A percentile compares a stretch with the other conserved stretches of the same genome.
These are phyloP conservation scores for Dascyllus trimaculatus DNA, from an alignment of 2,113 vertebrate genomes.

Conservation along the genomic window DNA sequence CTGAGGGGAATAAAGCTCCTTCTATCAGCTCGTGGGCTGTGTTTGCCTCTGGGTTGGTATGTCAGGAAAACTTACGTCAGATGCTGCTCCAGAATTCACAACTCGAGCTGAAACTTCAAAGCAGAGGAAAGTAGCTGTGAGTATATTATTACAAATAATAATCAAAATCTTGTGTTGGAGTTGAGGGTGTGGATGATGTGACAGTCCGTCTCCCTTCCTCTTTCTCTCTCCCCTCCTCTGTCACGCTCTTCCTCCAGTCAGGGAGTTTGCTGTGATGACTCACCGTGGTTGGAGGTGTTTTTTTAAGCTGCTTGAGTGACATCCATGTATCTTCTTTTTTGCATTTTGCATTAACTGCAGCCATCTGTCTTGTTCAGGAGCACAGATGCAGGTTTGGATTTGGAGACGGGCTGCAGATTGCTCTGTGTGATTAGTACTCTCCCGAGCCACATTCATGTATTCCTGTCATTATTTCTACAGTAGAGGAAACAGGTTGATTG, in stretches of 20 bases:
- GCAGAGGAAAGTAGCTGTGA: constrained; percentile 1
- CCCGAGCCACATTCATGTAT: constrained; percentile 18
- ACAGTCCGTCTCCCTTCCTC: constrained; percentile 2
- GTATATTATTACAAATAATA: constrained; percentile 23
- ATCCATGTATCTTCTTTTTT: constrained; percentile 13
- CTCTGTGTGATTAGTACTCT: constrained; percentile 43
- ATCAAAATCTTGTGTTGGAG: not conserved
- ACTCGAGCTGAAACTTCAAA: constrained; percentile 7
- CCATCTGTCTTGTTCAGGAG: constrained; percentile 56
- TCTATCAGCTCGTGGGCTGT: constrained; percentile 13
- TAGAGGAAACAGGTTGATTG: constrained; percentile 29
- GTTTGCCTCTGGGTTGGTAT: constrained; percentile 18
- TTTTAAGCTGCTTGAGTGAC: constrained; percentile 60
- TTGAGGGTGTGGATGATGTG: constrained; percentile 23
- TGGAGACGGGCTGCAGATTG: constrained; percentile 50
- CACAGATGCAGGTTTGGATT: constrained; percentile 65
- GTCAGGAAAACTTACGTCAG: constrained; percentile 23
- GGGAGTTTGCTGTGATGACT: constrained; percentile 57
- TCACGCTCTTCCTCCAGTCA: constrained; percentile 16
- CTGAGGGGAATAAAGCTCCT: not conserved
- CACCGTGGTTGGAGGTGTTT: constrained; percentile 55
- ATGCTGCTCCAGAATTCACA: constrained; percentile 4
- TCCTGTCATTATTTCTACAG: constrained; percentile 40
- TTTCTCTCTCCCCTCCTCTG: not conserved
- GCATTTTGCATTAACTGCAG: constrained; percentile 50